Evolutionary conservation across 2,113 vertebrate genomes (phyloP).

Genomic region (Emydura subglobosa): DNA sequence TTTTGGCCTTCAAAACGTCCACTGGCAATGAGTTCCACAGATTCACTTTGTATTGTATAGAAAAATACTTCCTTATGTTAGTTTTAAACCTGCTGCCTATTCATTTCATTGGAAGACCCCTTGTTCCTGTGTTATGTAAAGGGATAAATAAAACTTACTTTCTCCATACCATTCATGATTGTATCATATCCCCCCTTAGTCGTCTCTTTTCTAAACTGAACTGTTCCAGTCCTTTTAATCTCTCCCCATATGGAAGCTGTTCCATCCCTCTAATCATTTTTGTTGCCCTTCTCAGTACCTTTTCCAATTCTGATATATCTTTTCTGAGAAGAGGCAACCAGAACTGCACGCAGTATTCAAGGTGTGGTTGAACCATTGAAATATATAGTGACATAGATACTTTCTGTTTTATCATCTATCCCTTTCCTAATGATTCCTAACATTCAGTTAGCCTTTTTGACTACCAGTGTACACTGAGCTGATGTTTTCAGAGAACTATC

Average conservation of each 20-base stretch:
- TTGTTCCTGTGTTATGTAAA: background rate
- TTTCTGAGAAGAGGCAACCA: background rate
- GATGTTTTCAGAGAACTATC: background rate
- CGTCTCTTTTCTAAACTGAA: background rate
- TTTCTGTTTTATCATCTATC: background rate
- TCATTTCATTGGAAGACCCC: background rate
- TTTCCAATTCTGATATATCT: background rate
- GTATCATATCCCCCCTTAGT: background rate
- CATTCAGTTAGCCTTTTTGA: background rate
- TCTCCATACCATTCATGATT: background rate
- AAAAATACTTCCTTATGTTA: background rate
- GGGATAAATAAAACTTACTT: background rate
- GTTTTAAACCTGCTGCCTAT: background rate
- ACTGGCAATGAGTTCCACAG: background rate
- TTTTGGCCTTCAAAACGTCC: background rate
- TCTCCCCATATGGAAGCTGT: background rate
- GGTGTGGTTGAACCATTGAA: background rate
- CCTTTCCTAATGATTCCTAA: background rate
- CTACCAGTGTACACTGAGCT: background rate
- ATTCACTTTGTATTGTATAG: background rate
- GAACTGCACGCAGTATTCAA: background rate
- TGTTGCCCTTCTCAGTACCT: background rate
- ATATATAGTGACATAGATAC: background rate
- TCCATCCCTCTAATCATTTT: background rate
- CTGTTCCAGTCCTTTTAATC: background rate